phyloP scores from a whole-genome alignment of 2,888 invertebrate genomes.

The Ochropleura leucogaster region DNA sequence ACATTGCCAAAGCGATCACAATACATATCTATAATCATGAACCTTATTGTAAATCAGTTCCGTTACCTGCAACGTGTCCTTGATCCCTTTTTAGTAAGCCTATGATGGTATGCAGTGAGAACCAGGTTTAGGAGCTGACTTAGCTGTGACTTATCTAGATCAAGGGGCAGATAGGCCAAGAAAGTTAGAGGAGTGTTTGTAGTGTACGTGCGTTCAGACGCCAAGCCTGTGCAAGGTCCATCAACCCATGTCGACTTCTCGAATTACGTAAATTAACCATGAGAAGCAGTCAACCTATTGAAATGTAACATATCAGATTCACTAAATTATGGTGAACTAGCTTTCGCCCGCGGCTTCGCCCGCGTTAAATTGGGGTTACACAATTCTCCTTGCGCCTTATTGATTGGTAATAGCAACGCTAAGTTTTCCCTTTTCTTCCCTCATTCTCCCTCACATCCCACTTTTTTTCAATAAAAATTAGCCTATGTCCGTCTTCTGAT shows the following conservation, averaged over 20 bases:
- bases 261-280: background rate
- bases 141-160: background rate
- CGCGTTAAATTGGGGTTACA: too few species aligned
- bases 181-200: background rate
- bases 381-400: too few species aligned
- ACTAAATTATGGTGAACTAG: too few species aligned
- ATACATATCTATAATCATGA: background rate
- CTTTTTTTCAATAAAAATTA: too few species aligned
- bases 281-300: background rate
- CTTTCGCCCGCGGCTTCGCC: too few species aligned
- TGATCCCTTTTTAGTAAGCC: background rate
- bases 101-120: background rate
- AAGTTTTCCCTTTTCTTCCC: too few species aligned
- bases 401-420: too few species aligned
- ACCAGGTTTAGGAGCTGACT: background rate
- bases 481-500: too few species aligned
- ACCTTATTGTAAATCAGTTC: conserved; percentile 7
- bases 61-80: conserved; percentile 6
- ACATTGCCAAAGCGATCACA: conserved; percentile 9
- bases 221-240: background rate
- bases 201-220: background rate
- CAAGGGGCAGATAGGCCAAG: background rate
- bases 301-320: background rate
- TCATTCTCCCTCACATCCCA: too few species aligned
- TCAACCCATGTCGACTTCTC: background rate